These are phyloP conservation scores for Tympanuchus pallidicinctus DNA, from an alignment of 2,113 vertebrate genomes.

Conservation along the genomic window DNA sequence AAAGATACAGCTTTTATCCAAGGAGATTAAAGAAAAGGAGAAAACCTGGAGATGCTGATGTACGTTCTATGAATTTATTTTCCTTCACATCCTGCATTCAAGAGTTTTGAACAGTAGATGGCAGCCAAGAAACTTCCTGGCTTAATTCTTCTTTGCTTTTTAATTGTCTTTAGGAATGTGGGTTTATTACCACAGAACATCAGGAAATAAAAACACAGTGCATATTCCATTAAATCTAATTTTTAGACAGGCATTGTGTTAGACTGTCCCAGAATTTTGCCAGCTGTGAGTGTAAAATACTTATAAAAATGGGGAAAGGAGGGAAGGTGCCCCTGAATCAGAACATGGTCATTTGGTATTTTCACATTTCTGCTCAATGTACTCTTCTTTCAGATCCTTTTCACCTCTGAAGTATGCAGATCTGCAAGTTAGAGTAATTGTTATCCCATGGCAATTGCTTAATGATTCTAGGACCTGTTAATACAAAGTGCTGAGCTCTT, in stretches of 20 bases:
- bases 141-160: background rate
- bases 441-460: background rate
- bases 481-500: background rate
- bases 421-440: background rate
- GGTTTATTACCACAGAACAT: slow-evolving; percentile 5
- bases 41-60: background rate
- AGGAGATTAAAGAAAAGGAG: background rate
- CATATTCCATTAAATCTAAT: background rate
- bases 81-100: background rate
- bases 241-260: slow-evolving; percentile 3
- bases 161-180: background rate
- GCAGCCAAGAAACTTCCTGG: slow-evolving; percentile 60
- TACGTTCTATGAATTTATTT: background rate
- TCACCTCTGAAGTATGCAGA: background rate
- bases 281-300: background rate
- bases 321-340: background rate
- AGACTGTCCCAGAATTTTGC: background rate
- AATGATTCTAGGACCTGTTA: background rate
- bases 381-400: background rate
- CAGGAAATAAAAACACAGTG: slow-evolving; percentile 30
- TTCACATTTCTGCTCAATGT: background rate
- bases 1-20: background rate
- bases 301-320: background rate
- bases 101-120: slow-evolving; percentile 62
- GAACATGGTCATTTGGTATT: background rate